Conservation (phyloP, 2,113 vertebrate species). For the Microcebus lehilahytsara region DNA sequence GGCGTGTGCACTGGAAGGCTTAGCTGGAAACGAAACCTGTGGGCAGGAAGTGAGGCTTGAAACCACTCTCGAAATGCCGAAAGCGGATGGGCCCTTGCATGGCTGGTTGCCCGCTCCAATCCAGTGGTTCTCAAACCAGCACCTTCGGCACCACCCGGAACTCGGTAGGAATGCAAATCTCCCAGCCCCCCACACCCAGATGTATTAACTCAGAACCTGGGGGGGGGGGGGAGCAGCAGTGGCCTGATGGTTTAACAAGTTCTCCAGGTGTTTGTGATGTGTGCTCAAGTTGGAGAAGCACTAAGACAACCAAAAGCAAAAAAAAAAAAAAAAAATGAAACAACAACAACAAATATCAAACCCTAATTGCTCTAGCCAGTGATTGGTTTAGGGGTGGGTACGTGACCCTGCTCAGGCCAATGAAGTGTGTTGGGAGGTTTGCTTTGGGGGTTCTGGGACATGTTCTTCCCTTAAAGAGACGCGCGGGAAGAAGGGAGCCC, state of each 20-base stretch:
- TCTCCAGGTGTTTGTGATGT: not conserved
- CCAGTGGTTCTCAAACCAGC: not conserved
- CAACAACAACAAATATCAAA: not conserved
- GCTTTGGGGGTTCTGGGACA: not conserved
- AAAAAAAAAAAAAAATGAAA: too few species aligned
- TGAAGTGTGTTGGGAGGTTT: not conserved
- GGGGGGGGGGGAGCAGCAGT: not conserved
- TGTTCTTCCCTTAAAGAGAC: not conserved
- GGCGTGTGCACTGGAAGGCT: not conserved
- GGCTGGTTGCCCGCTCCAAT: not conserved
- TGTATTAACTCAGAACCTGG: not conserved
- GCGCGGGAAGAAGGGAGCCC: not conserved
- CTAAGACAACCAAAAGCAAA: not conserved
- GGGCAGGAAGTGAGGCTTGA: slow-evolving; percentile 53
- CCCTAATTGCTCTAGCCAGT: not conserved
- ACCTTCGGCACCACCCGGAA: not conserved
- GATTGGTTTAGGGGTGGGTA: not conserved
- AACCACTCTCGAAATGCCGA: not conserved
- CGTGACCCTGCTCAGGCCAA: not conserved
- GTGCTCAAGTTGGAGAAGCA: not conserved
- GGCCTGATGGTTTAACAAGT: not conserved
- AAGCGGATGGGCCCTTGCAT: not conserved
- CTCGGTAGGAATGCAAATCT: not conserved
- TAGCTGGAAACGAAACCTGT: not conserved
- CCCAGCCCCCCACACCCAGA: fast-evolving